Percentiles rank a stretch among this genome's conserved stretches.
Evolutionary conservation across 2,888 invertebrate species (phyloP).

Genomic region (Ichneumon xanthorius): DNA sequence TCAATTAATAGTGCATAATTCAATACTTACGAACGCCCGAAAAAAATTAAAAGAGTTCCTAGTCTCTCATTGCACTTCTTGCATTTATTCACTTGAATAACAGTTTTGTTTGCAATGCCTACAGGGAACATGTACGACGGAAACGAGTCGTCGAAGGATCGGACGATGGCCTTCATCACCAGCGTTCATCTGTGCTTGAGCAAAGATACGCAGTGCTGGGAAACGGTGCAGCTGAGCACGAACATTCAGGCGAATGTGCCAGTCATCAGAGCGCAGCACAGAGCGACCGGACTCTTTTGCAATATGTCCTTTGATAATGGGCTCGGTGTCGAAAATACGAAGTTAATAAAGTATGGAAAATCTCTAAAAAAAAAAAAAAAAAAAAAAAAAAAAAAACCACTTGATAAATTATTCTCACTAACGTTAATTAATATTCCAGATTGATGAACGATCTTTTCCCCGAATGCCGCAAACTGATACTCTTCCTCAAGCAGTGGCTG

Average conservation of each 20-base stretch:
- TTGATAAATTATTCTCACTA: neutral
- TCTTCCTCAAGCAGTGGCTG: constrained; percentile 88
- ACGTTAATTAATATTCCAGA: constrained; percentile 74
- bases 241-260: neutral
- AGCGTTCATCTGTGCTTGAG: constrained; percentile 63
- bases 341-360: constrained; percentile 81
- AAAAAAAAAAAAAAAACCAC: neutral
- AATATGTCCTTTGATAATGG: constrained; percentile 88
- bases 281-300: constrained; percentile 85
- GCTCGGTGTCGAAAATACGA: constrained; percentile 87
- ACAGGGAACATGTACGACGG: constrained; percentile 29
- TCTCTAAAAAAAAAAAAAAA: neutral
- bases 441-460: constrained; percentile 83
- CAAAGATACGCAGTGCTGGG: constrained; percentile 67
- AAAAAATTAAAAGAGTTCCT: neutral
- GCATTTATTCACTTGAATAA: neutral
- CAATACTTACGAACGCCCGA: neutral
- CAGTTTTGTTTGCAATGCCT: constrained; percentile 1
- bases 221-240: constrained; percentile 83
- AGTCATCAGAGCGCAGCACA: constrained; percentile 84
- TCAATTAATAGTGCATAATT: neutral
- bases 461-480: constrained; percentile 85
- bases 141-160: neutral
- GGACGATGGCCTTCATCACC: constrained; percentile 7
- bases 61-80: neutral